phyloP scores from a whole-genome alignment of 2,797 vertebrate genomes.

The Lemur catta region DNA sequence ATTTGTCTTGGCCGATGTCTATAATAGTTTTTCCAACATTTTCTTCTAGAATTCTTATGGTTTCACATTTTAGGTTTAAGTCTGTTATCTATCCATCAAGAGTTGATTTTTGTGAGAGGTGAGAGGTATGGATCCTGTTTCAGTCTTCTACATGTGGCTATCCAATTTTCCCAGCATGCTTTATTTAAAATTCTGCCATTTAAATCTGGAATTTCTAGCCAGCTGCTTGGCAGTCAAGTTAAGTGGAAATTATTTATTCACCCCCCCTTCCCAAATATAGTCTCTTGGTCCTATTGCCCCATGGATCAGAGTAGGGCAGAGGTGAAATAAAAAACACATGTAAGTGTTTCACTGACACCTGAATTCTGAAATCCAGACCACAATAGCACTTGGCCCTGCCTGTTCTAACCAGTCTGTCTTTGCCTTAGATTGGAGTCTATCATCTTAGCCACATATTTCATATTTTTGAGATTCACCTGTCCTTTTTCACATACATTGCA shows the following conservation, averaged over 20 bases:
- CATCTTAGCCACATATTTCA: not conserved
- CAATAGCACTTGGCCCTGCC: not conserved
- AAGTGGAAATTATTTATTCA: not conserved
- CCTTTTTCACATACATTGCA: not conserved
- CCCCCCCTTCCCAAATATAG: not conserved
- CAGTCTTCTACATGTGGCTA: too few relatives aligned
- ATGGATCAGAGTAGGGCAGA: not conserved
- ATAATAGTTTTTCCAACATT: too few relatives aligned
- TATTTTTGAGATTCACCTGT: not conserved
- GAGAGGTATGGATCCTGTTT: too few relatives aligned
- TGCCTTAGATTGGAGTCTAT: not conserved
- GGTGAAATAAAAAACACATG: not conserved
- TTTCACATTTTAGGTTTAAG: too few relatives aligned
- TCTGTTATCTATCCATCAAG: too few relatives aligned
- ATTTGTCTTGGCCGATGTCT: too few relatives aligned
- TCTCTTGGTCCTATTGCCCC: not conserved
- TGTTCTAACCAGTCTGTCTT: not conserved
- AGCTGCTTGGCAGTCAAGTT: not conserved
- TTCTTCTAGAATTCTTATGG: too few relatives aligned
- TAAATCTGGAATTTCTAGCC: not conserved
- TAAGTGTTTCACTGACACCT: not conserved
- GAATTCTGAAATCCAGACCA: not conserved
- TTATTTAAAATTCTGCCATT: not conserved
- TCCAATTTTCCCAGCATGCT: too few relatives aligned
- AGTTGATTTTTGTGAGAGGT: too few relatives aligned